Percentiles rank a stretch among this genome's conserved stretches.
Evolutionary conservation across 2,888 invertebrate species (phyloP).

Genomic region (Acrobasis consociella): DNA sequence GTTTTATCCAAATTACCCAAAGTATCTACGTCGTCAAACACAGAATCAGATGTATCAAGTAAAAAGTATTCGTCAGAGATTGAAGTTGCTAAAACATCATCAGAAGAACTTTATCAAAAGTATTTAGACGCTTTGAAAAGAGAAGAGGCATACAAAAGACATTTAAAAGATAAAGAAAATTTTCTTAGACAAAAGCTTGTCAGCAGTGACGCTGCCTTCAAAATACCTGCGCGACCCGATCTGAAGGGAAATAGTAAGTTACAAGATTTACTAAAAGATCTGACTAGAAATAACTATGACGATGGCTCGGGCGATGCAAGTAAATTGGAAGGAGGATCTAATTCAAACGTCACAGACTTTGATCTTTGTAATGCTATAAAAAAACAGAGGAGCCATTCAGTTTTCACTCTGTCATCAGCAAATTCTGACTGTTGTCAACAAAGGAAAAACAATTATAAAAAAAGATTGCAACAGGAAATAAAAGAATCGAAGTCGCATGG

Average conservation of each 20-base stretch:
- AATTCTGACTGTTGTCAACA: conserved; percentile 50
- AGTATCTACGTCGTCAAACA: conserved; percentile 47
- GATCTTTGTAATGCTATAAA: conserved; percentile 42
- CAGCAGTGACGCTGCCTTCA: conserved; percentile 58
- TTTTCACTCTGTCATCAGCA: conserved; percentile 71
- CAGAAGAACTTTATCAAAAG: conserved; percentile 68
- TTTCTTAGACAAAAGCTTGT: conserved; percentile 71
- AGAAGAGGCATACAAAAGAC: conserved; percentile 67
- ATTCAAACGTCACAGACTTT: conserved; percentile 42
- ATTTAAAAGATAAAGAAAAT: conserved; percentile 66
- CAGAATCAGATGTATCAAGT: conserved; percentile 65
- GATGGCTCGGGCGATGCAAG: conserved; percentile 78
- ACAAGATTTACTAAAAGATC: conserved; percentile 69
- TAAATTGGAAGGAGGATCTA: conserved; percentile 63
- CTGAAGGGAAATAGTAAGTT: conserved; percentile 52
- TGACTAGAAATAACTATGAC: conserved; percentile 71
- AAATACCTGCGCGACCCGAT: conserved; percentile 42
- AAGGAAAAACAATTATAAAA: conserved; percentile 53
- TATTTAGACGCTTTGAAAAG: conserved; percentile 67
- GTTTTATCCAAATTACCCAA: conserved; percentile 44
- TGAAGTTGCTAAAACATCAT: conserved; percentile 59
- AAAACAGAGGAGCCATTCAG: conserved; percentile 69
- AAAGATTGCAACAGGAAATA: conserved; percentile 48
- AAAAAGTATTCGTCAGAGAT: conserved; percentile 60
- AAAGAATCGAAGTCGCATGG: conserved; percentile 47